Base-by-base conservation (phyloP, 2,113 vertebrate genomes). In the Ophthalmolycus amberensis region DNA sequence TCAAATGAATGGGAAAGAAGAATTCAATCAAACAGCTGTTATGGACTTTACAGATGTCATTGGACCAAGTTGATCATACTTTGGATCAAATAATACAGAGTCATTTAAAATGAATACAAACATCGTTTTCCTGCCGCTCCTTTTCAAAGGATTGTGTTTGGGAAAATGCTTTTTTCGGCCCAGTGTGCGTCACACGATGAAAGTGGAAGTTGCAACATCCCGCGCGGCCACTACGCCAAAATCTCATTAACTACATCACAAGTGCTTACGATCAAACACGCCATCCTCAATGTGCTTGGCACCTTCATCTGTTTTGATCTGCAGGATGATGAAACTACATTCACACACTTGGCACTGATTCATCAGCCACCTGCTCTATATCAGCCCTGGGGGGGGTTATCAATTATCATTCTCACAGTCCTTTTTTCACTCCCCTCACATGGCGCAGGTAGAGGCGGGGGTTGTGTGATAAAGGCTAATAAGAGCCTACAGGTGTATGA, bases 321-420 rank as follows among this genome's bases (percentile, higher is more conserved):
- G 50, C 73, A 46, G 46, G 59, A 80, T 69, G 62, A 78, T 75
- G 79, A 86, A 84, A 90, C 44, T 18, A 18, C 75, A 62, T 82
- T 86, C 66, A 42, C 64, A 77, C 46, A 56, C 42, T 81, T 44
- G 54, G 50, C 60, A 83, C 74, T 37, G 70, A 62, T 79, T 85
- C 42, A 25, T 72, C 79, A 81, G 80, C 83, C 80, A 90, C 76
- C 84, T 85, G 86, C 86, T 78, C 65, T 18, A 40, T 18, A 37
- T 82, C 48, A 67, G 27, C 76, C 83, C 62, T 20, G 2, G 63
- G 72, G 71, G 25, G 25, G 25, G 25, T 71, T 83, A 79, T 87
- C 80, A 84, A 71, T 89, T 87, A 89, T 77, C 70, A 68, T 87
- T 74, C 48, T 80, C 58, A 12, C 38, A 50, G 42, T 40, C 6